Evolutionary conservation across 2,888 invertebrate species (phyloP), one percentile per base, ranked within the genome.

Genomic region (Xylota segnis): DNA sequence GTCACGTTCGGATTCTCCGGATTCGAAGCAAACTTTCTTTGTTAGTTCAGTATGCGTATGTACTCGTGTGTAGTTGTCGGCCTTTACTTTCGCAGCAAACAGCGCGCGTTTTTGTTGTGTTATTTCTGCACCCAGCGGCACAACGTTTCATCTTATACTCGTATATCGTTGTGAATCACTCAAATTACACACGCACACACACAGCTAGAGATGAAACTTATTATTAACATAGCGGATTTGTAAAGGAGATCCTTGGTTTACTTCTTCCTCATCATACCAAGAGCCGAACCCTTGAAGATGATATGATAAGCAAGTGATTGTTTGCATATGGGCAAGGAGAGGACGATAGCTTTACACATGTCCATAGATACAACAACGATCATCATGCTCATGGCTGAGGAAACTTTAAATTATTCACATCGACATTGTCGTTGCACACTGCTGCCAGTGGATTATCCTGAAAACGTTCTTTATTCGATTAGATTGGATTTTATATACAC

Each of bases 401-500:
- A 16, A 70, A 84, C 59, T 86, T 81, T 86, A 86, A 86, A 81
- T 86, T 81, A 86, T 86, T 81, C 66, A 86, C 66, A 56, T 43
- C 45, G 66, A 76, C 59, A 75, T 66, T 76, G 75, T 76, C 75
- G 52, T 83, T 81, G 81, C 66, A 84, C 34, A 47, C 52, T 75
- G 63, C 23, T 58, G 65, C 47, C 52, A 40, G 68, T 61, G 71
- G 66, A 45, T 77, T 77, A 82, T 77, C 72, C 86, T 68, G 50
- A 70, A 75, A 81, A 75, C 54, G 65, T 84, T 61, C 76, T 68
- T 77, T 76, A 86, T 86, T 82, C 86, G 82, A 86, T 86, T 82
- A 82, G 66, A 82, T 76, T 81, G 71, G 75, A 77, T 86, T 82
- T 58, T 52, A 10, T 50, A 63, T 52, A 32, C 27, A 40, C 34